Conservation (phyloP, 1,140 invertebrate species). For the Apis florea region DNA sequence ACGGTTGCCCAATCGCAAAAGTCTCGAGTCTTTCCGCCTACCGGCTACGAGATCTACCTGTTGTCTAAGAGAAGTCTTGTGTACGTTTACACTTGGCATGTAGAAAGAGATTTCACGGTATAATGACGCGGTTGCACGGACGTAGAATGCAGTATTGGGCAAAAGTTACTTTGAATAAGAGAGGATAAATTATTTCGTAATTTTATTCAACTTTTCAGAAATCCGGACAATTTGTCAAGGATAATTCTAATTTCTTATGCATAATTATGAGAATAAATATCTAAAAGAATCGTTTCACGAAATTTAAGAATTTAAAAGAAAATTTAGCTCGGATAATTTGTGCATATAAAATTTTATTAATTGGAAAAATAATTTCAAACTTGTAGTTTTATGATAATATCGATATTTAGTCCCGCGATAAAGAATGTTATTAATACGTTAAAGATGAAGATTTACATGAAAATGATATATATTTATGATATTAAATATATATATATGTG, state of each 20-base stretch:
- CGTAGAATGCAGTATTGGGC: neutral
- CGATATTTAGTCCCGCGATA: no score
- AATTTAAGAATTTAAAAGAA: no score
- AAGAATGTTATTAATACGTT: neutral
- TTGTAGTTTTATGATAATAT: no score
- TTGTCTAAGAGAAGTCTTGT: constrained; percentile 32
- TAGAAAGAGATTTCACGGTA: no score
- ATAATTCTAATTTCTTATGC: no score
- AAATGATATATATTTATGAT: neutral
- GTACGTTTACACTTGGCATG: neutral
- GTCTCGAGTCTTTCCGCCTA: constrained; percentile 17
- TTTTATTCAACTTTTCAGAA: no score
- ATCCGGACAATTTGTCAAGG: no score
- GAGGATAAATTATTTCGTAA: neutral
- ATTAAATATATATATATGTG: neutral
- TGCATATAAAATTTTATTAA: no score
- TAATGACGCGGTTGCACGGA: neutral
- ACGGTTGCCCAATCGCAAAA: constrained; percentile 29
- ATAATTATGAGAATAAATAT: no score
- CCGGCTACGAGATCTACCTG: constrained; percentile 11
- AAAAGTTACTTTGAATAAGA: neutral
- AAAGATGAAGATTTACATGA: neutral
- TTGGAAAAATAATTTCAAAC: no score
- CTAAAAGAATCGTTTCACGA: no score
- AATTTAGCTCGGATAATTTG: no score